Evolutionary conservation across 92 coral and sea anemone genomes (phyloP).

Genomic region (Chrysogorgia sp.): DNA sequence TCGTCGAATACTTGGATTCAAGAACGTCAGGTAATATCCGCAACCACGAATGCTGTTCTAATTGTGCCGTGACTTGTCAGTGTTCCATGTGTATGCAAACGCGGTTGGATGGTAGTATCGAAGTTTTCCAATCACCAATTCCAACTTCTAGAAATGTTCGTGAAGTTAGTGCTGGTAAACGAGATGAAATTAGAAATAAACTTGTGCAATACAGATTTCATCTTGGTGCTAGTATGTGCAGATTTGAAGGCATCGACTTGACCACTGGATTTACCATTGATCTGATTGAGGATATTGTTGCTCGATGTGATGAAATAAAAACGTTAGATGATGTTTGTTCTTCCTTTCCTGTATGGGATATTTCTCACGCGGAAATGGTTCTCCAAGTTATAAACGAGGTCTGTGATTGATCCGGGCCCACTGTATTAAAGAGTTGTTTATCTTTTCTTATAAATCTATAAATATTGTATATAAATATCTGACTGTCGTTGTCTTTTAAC

Average conservation of each 20-base stretch:
- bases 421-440: too few relatives aligned
- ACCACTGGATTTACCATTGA: conserved; percentile 54
- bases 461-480: too few relatives aligned
- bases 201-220: conserved; percentile 42
- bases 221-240: conserved; percentile 4
- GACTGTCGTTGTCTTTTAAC: too few relatives aligned
- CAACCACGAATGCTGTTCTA: conserved; percentile 42
- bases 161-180: conserved; percentile 29
- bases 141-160: conserved; percentile 24
- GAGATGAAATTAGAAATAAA: conserved; percentile 7
- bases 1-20: conserved; percentile 46
- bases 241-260: conserved; percentile 47
- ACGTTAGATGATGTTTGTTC: conserved; percentile 31
- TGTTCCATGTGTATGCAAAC: conserved; percentile 34
- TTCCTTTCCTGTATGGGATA: conserved; percentile 27
- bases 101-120: neutral
- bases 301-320: conserved; percentile 24
- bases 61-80: conserved; percentile 36
- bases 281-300: conserved; percentile 49
- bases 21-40: neutral
- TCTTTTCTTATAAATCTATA: too few relatives aligned
- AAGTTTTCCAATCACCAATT: neutral
- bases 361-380: conserved; percentile 32
- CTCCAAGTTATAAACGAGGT: conserved; percentile 25
- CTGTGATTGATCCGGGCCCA: too few relatives aligned